These are phyloP conservation scores for Cheilosia variabilis DNA, from an alignment of 2,888 invertebrate genomes.

Conservation along the genomic window DNA sequence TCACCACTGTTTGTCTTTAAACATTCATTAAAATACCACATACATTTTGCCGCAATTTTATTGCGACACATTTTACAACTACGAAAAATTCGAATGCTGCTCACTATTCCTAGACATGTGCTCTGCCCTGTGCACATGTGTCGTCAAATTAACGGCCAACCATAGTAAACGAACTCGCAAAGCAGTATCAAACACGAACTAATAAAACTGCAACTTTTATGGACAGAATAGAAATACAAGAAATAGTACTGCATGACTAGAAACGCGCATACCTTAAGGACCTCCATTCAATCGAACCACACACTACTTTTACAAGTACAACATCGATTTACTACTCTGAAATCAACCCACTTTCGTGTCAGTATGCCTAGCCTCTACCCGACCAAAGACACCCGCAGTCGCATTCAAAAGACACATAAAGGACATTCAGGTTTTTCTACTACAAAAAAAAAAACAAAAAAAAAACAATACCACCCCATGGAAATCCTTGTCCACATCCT, in stretches of 20 bases:
- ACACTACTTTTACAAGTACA: background rate
- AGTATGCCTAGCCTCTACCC: background rate
- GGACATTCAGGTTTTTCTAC: constrained; percentile 31
- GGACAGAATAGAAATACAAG: background rate
- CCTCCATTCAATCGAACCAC: constrained; percentile 38
- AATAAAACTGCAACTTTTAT: constrained; percentile 36
- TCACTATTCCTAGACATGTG: constrained; percentile 1
- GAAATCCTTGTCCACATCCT: constrained; percentile 58
- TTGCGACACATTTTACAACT: background rate
- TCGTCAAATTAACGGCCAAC: constrained; percentile 16
- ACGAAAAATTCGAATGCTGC: background rate
- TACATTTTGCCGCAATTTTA: no score
- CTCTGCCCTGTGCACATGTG: background rate
- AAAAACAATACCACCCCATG: constrained; percentile 14
- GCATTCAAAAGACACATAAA: constrained; percentile 30
- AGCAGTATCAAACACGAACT: constrained; percentile 20
- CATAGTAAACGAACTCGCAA: background rate
- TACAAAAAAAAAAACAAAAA: background rate
- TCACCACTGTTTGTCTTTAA: no score
- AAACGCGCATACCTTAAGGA: constrained; percentile 20
- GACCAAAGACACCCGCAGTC: constrained; percentile 11
- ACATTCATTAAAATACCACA: no score
- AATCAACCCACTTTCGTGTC: constrained; percentile 23
- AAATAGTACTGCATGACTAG: constrained; percentile 10
- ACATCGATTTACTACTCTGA: background rate